Conservation (phyloP, 2,888 invertebrate species). For the Plagodis dolabraria region DNA sequence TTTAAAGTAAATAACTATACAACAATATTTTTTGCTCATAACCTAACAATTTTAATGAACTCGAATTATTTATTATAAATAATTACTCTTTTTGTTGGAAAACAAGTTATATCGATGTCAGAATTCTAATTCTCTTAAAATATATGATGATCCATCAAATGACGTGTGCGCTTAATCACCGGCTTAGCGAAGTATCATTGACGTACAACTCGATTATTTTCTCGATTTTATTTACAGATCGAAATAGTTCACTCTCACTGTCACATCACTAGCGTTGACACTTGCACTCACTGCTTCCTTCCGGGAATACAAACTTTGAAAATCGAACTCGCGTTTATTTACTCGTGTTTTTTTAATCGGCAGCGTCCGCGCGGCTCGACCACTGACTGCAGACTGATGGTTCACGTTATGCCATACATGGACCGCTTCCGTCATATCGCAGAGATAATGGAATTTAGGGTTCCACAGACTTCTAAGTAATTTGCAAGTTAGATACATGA, state of each 20-base stretch:
- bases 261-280: slow-evolving; percentile 20
- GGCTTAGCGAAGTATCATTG: slow-evolving; percentile 8
- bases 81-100: slow-evolving; percentile 1
- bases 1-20: too few species aligned
- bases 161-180: slow-evolving; percentile 26
- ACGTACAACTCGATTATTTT: slow-evolving; percentile 7
- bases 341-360: slow-evolving; percentile 20
- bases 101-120: slow-evolving; percentile 12
- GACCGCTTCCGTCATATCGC: slow-evolving; percentile 34
- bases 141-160: slow-evolving; percentile 28
- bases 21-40: too few species aligned
- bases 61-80: too few species aligned
- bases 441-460: slow-evolving; percentile 39
- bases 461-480: slow-evolving; percentile 9
- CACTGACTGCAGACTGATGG: slow-evolving; percentile 25
- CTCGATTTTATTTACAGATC: slow-evolving; percentile 17
- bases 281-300: slow-evolving; percentile 36
- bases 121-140: slow-evolving; percentile 23
- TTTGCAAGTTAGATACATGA: too few species aligned
- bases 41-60: too few species aligned
- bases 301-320: slow-evolving; percentile 14
- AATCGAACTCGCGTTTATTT: slow-evolving; percentile 30
- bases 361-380: slow-evolving; percentile 33
- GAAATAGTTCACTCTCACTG: slow-evolving; percentile 19
- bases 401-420: slow-evolving; percentile 38